Conservation (phyloP, 2,113 vertebrate species). For the Tinamus guttatus region DNA sequence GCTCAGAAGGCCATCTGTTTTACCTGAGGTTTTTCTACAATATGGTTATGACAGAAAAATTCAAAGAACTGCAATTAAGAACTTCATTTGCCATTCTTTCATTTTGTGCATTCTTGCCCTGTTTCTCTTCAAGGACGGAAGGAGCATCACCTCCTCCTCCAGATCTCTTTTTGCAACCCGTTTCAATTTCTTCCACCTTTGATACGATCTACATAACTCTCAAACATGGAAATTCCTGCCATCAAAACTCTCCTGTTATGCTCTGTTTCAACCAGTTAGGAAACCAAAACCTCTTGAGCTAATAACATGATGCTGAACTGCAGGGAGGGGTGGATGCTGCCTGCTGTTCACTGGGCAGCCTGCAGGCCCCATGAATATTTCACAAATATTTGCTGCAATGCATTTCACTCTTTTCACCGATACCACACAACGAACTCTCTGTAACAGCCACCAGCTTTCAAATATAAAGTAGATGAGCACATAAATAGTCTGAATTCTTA, state of each 20-base stretch:
- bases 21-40: background rate
- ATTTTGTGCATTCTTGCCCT: background rate
- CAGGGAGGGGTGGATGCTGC: background rate
- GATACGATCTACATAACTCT: background rate
- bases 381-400: background rate
- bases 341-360: background rate
- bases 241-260: background rate
- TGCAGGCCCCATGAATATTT: background rate
- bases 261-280: background rate
- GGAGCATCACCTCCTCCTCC: background rate
- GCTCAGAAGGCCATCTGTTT: background rate
- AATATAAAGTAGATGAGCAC: background rate
- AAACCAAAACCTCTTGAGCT: background rate
- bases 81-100: background rate
- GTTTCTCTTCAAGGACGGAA: background rate
- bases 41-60: background rate
- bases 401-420: background rate
- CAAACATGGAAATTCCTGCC: background rate
- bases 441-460: fast-evolving
- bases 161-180: background rate
- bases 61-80: background rate
- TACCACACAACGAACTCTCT: background rate
- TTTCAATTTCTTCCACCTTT: background rate
- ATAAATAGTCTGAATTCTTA: conserved; percentile 43
- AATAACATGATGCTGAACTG: background rate